These are phyloP conservation scores for Pristionchus mayeri DNA, from an alignment of 2,888 invertebrate species.

Conservation along the genomic window DNA sequence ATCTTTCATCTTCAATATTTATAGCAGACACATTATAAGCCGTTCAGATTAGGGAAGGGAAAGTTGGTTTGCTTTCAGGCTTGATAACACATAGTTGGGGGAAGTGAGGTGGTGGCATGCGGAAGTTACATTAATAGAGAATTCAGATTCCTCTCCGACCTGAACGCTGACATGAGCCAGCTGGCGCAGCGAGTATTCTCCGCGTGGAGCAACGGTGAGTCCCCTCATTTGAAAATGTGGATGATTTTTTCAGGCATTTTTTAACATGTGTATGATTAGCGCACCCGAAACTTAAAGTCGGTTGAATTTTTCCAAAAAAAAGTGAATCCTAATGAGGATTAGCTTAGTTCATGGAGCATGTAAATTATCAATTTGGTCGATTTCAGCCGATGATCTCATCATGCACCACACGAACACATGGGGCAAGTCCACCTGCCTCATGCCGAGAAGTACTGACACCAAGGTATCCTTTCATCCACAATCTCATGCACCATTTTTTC, in stretches of 20 bases:
- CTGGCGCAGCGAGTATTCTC: conserved; percentile 57
- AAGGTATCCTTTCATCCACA: conserved; percentile 49
- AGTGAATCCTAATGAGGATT: too few relatives aligned
- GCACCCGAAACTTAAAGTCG: too few relatives aligned
- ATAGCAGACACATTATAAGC: too few relatives aligned
- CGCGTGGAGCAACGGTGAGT: conserved; percentile 47
- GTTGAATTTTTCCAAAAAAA: too few relatives aligned
- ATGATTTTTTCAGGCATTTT: not conserved
- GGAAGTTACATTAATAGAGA: not conserved
- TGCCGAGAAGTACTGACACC: conserved; percentile 59
- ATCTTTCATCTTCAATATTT: not conserved
- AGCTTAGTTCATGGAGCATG: too few relatives aligned
- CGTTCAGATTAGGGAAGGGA: too few relatives aligned
- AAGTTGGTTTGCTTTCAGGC: too few relatives aligned
- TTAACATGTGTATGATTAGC: not conserved
- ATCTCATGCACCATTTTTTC: too few relatives aligned
- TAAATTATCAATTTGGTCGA: not conserved
- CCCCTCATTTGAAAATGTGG: not conserved
- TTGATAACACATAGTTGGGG: not conserved
- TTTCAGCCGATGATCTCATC: conserved; percentile 67
- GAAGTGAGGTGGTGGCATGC: not conserved
- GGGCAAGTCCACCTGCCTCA: conserved; percentile 64
- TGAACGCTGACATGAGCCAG: conserved; percentile 55
- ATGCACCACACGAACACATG: conserved; percentile 64
- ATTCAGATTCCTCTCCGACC: conserved; percentile 52